These are phyloP conservation scores for Timandra comae DNA, from an alignment of 2,888 invertebrate genomes.

Conservation along the genomic window DNA sequence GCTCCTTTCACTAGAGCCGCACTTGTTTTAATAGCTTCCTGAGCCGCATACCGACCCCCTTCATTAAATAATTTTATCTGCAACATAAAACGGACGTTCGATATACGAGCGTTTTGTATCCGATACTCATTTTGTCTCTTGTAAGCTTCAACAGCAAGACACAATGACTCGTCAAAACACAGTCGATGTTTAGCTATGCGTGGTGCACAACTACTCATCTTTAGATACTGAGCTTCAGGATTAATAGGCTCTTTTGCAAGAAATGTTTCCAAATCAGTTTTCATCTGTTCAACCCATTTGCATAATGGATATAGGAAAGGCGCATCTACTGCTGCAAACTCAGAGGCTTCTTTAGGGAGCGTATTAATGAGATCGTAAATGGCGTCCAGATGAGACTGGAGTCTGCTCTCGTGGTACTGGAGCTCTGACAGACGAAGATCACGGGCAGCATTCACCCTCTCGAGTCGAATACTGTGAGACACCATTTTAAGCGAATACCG, in stretches of 20 bases:
- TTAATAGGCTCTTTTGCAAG: slow-evolving; percentile 28
- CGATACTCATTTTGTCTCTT: slow-evolving; percentile 36
- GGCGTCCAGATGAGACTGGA: slow-evolving; percentile 50
- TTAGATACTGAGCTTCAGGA: slow-evolving; percentile 40
- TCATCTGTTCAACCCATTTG: slow-evolving; percentile 37
- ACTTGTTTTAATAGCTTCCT: slow-evolving; percentile 42
- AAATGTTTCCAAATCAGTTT: slow-evolving; percentile 32
- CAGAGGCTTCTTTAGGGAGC: slow-evolving; percentile 36
- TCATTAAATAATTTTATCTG: slow-evolving; percentile 45
- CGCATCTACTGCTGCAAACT: slow-evolving; percentile 36
- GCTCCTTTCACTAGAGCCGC: slow-evolving; percentile 34
- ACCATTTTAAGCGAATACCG: slow-evolving; percentile 51
- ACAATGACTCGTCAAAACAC: slow-evolving; percentile 47
- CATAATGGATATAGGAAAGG: slow-evolving; percentile 46
- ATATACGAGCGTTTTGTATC: slow-evolving; percentile 52
- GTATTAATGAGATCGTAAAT: slow-evolving; percentile 36
- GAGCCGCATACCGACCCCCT: slow-evolving; percentile 45
- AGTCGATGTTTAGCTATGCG: slow-evolving; percentile 43
- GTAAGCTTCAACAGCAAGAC: slow-evolving; percentile 28
- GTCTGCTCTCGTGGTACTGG: slow-evolving; percentile 41
- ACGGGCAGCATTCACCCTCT: slow-evolving; percentile 43
- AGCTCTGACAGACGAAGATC: slow-evolving; percentile 44
- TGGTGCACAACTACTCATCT: slow-evolving; percentile 49
- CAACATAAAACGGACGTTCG: slow-evolving; percentile 49
- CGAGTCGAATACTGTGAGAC: slow-evolving; percentile 48